Evolutionary conservation across 2,888 invertebrate genomes (phyloP).

Genomic region (Eupithecia dodoneata): DNA sequence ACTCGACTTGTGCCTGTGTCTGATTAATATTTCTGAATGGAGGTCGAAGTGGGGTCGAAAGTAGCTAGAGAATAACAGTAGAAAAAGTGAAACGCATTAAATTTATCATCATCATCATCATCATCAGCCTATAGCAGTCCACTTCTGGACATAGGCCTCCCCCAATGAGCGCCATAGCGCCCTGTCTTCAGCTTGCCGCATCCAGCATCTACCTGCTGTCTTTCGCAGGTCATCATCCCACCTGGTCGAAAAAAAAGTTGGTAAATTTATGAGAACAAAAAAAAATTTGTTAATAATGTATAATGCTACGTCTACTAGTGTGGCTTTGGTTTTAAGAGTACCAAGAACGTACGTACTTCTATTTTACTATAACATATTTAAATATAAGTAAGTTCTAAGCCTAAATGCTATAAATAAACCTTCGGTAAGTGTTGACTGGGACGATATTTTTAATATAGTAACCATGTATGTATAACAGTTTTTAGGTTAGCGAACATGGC

Average conservation of each 20-base stretch:
- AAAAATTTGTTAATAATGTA: not conserved
- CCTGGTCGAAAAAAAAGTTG: too few species aligned
- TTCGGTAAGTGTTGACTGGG: not conserved
- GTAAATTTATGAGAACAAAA: too few species aligned
- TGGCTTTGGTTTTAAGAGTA: not conserved
- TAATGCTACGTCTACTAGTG: not conserved
- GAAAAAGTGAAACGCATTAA: not conserved
- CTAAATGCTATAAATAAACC: not conserved
- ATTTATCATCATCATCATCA: too few species aligned
- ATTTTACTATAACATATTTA: too few species aligned
- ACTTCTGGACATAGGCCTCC: too few species aligned
- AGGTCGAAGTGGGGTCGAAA: slow-evolving; percentile 1
- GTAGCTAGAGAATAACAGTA: slow-evolving; percentile 15
- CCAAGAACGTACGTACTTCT: not conserved
- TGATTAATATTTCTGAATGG: slow-evolving; percentile 42
- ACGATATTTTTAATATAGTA: not conserved
- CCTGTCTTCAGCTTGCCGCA: too few species aligned
- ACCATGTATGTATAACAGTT: too few species aligned
- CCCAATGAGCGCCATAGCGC: too few species aligned
- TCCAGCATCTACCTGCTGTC: too few species aligned
- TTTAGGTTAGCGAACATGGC: not conserved
- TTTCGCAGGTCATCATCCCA: too few species aligned
- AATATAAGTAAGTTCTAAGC: too few species aligned
- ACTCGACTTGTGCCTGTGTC: slow-evolving; percentile 35
- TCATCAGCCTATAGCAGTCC: too few species aligned